Conservation (phyloP, 2,888 invertebrate genomes). For the Uropetala carovei region DNA sequence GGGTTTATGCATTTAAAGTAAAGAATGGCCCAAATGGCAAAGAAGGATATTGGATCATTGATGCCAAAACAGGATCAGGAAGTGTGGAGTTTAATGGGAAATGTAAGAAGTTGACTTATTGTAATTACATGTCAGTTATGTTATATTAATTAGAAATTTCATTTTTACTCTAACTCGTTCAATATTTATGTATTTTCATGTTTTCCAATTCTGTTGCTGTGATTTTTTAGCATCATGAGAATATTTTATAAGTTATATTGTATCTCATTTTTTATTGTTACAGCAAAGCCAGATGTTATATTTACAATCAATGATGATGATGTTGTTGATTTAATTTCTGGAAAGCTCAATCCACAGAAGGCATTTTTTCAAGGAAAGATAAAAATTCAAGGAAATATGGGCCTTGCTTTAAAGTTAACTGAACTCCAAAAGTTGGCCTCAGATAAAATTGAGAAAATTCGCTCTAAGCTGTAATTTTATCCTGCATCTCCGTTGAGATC, state of each 20-base stretch:
- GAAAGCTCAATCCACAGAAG: constrained; percentile 95
- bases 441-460: constrained; percentile 84
- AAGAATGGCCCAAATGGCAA: constrained; percentile 87
- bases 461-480: constrained; percentile 83
- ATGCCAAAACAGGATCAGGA: constrained; percentile 94
- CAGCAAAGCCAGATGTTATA: constrained; percentile 91
- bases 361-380: constrained; percentile 98
- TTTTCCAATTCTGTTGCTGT: background rate
- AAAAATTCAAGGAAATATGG: constrained; percentile 98
- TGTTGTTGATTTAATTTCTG: constrained; percentile 90
- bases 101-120: constrained; percentile 71
- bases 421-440: constrained; percentile 87
- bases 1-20: constrained; percentile 93
- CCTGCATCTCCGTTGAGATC: background rate
- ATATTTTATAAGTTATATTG: constrained; percentile 33
- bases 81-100: constrained; percentile 87
- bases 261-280: constrained; percentile 68
- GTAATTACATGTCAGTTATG: background rate
- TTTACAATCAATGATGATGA: constrained; percentile 94
- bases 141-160: background rate
- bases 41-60: constrained; percentile 93
- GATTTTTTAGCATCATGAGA: background rate
- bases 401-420: constrained; percentile 94
- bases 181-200: background rate
- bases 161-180: background rate